A percentile compares a stretch with the other conserved stretches of the same genome.
phyloP scores from a whole-genome alignment of 2,113 vertebrate species.

The Microcebus ravelobensis region DNA sequence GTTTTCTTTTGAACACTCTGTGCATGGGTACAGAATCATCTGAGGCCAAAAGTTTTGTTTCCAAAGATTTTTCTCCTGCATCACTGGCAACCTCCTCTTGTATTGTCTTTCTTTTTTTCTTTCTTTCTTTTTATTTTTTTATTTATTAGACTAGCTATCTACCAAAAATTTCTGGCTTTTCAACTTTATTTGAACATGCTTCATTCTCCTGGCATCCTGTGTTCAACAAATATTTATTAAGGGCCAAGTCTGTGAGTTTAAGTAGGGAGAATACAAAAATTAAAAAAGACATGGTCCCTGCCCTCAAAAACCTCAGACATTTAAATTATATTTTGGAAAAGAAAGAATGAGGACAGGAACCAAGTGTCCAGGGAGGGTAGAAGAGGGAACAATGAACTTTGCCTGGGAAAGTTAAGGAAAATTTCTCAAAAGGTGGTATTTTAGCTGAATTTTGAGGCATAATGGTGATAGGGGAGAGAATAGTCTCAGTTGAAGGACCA shows the following conservation, averaged over 20 bases:
- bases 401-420: background rate
- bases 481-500: background rate
- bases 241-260: background rate
- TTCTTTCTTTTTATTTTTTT: background rate
- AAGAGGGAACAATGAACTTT: background rate
- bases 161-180: constrained; percentile 27
- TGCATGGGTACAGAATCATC: background rate
- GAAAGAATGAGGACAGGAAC: background rate
- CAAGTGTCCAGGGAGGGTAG: background rate
- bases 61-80: background rate
- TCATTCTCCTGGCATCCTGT: constrained; percentile 11
- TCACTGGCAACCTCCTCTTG: background rate
- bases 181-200: background rate
- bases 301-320: background rate
- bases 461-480: background rate
- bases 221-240: background rate
- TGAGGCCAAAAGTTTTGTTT: background rate
- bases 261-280: background rate
- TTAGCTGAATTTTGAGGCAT: constrained; percentile 9
- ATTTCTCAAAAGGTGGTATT: background rate
- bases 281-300: background rate
- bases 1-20: background rate
- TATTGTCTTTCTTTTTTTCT: background rate
- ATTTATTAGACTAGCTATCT: background rate
- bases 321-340: background rate